Evolutionary conservation across 2,113 vertebrate genomes (phyloP).

Genomic region (Scortum barcoo): DNA sequence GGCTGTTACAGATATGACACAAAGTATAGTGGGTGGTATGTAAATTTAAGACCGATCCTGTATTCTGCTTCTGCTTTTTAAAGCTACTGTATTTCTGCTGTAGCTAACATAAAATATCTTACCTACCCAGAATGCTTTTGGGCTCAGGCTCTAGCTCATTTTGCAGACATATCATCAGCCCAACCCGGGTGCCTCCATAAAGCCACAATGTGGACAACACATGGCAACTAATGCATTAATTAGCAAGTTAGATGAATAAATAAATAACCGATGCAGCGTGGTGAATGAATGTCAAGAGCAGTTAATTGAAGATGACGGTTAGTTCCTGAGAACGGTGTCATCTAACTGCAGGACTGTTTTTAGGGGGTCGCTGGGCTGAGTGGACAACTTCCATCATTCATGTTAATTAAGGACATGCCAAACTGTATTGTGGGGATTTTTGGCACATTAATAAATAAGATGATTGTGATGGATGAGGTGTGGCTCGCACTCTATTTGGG

Average conservation of each 20-base stretch:
- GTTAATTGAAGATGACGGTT: slow-evolving; percentile 67
- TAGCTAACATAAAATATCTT: not conserved
- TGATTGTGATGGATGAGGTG: slow-evolving; percentile 83
- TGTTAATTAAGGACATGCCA: slow-evolving; percentile 85
- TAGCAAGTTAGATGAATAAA: slow-evolving; percentile 68
- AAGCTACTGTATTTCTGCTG: not conserved
- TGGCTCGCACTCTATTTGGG: slow-evolving; percentile 65
- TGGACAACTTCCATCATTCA: slow-evolving; percentile 77
- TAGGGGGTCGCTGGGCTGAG: slow-evolving; percentile 30
- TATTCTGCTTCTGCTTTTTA: not conserved
- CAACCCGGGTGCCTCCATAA: slow-evolving; percentile 47
- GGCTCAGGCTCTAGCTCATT: slow-evolving; percentile 31
- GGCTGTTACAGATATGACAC: not conserved
- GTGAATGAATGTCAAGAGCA: slow-evolving; percentile 52
- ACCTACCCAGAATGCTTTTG: slow-evolving; percentile 12
- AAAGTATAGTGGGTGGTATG: not conserved
- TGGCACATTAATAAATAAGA: slow-evolving; percentile 80
- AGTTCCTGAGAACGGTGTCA: slow-evolving; percentile 58
- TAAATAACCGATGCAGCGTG: slow-evolving; percentile 61
- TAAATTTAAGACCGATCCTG: not conserved
- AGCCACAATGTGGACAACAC: slow-evolving; percentile 62
- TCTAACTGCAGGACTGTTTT: slow-evolving; percentile 56
- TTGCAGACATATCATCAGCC: slow-evolving; percentile 43
- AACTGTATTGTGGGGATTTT: slow-evolving; percentile 78
- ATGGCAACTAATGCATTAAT: slow-evolving; percentile 72